Conservation (phyloP, 2,797 vertebrate species). For the Peromyscus aztecus region DNA sequence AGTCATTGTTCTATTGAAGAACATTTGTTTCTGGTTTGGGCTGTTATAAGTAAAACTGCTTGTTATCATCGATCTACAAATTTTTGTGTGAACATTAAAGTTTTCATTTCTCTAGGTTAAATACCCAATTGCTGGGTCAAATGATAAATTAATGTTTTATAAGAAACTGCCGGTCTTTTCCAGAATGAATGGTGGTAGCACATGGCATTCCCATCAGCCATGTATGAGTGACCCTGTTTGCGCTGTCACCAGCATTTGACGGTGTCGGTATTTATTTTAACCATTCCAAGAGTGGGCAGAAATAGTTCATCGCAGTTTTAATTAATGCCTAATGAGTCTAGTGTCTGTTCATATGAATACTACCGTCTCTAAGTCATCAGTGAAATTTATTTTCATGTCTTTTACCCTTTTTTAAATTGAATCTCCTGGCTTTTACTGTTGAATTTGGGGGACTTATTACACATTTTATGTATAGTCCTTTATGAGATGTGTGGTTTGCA, state of each 20-base stretch:
- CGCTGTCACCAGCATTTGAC: not conserved
- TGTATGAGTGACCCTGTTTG: not conserved
- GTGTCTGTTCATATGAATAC: not conserved
- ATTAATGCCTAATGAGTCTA: not conserved
- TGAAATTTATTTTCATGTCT: not conserved
- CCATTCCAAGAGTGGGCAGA: not conserved
- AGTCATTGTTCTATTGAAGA: conserved; percentile 2
- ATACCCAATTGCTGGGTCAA: not conserved
- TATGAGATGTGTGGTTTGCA: not conserved
- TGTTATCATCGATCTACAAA: not conserved
- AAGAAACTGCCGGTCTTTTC: not conserved
- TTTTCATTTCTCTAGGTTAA: conserved; percentile 38
- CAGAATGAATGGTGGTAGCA: not conserved
- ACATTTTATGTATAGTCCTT: not conserved
- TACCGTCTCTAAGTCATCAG: not conserved
- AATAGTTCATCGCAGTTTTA: not conserved
- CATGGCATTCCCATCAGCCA: not conserved
- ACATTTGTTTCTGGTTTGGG: conserved; percentile 11
- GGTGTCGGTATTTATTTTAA: not conserved
- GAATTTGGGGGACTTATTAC: not conserved
- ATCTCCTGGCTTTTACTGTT: not conserved
- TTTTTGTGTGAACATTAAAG: not conserved
- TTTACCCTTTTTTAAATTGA: conserved; percentile 5
- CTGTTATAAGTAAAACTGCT: not conserved
- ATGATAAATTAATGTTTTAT: not conserved